Conservation (phyloP, 2,888 invertebrate genomes). For the Cryptocephalus moraei region DNA sequence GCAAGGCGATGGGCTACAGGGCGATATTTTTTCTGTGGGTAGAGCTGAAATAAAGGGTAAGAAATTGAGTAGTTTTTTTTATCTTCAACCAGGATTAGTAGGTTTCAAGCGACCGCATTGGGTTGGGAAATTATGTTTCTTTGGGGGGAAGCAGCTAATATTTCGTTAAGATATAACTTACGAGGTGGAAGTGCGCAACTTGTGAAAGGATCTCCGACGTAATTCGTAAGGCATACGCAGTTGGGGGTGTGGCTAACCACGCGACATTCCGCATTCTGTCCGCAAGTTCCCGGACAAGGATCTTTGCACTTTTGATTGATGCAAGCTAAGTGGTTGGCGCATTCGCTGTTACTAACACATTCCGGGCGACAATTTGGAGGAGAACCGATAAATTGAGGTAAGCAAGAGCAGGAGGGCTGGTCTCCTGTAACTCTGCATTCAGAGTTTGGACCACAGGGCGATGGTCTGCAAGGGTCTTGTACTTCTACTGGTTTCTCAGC, state of each 20-base stretch:
- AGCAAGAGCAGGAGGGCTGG: slow-evolving; percentile 62
- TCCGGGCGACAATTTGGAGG: slow-evolving; percentile 67
- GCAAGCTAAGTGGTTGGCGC: slow-evolving; percentile 41
- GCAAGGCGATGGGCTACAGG: slow-evolving; percentile 67
- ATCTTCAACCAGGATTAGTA: neutral
- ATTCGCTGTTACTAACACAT: slow-evolving; percentile 63
- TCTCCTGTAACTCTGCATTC: slow-evolving; percentile 45
- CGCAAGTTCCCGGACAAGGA: slow-evolving; percentile 46
- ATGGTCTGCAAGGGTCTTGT: slow-evolving; percentile 53
- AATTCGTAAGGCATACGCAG: slow-evolving; percentile 45
- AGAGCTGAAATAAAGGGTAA: slow-evolving; percentile 17
- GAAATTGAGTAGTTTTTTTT: neutral
- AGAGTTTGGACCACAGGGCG: slow-evolving; percentile 70
- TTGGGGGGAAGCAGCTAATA: neutral
- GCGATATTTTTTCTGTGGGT: slow-evolving; percentile 37
- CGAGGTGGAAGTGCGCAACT: slow-evolving; percentile 41
- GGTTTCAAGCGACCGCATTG: neutral
- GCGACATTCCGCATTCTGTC: slow-evolving; percentile 41
- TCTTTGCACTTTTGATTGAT: slow-evolving; percentile 35
- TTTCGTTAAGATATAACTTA: slow-evolving; percentile 18
- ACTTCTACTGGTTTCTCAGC: slow-evolving; percentile 36
- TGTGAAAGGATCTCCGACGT: slow-evolving; percentile 66
- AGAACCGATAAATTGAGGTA: slow-evolving; percentile 55
- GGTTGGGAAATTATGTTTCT: slow-evolving; percentile 15
- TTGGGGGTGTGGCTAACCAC: slow-evolving; percentile 61